A percentile compares a stretch with the other conserved stretches of the same genome.
These are phyloP conservation scores for Eubucco bourcierii DNA, from an alignment of 2,113 vertebrate genomes.

Conservation along the genomic window DNA sequence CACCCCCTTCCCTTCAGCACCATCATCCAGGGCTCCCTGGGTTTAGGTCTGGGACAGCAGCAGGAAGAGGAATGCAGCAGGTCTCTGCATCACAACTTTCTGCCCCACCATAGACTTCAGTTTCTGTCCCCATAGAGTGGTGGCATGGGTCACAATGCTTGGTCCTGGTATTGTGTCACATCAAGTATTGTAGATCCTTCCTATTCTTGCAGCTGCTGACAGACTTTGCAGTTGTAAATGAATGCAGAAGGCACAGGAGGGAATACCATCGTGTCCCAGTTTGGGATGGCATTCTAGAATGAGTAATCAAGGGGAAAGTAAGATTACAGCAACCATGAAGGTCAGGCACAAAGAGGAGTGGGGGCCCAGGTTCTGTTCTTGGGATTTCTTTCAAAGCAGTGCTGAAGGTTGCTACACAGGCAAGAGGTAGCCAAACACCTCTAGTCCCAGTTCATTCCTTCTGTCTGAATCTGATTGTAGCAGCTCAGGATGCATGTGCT, in stretches of 20 bases:
- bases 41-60: neutral
- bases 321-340: neutral
- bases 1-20: neutral
- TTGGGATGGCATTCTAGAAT: neutral
- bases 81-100: neutral
- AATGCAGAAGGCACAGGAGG: neutral
- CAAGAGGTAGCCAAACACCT: neutral
- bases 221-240: neutral
- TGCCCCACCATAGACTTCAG: neutral
- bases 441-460: neutral
- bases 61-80: neutral
- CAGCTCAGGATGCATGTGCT: neutral
- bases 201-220: neutral
- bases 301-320: neutral
- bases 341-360: neutral
- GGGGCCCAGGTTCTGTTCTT: neutral
- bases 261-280: neutral
- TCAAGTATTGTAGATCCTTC: neutral
- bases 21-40: neutral
- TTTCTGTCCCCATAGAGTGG: neutral
- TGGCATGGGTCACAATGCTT: neutral
- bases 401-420: too few species aligned
- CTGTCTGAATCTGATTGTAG: neutral
- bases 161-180: neutral
- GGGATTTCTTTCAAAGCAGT: neutral